phyloP scores from a whole-genome alignment of 2,113 vertebrate genomes.

The Tor tambroides region DNA sequence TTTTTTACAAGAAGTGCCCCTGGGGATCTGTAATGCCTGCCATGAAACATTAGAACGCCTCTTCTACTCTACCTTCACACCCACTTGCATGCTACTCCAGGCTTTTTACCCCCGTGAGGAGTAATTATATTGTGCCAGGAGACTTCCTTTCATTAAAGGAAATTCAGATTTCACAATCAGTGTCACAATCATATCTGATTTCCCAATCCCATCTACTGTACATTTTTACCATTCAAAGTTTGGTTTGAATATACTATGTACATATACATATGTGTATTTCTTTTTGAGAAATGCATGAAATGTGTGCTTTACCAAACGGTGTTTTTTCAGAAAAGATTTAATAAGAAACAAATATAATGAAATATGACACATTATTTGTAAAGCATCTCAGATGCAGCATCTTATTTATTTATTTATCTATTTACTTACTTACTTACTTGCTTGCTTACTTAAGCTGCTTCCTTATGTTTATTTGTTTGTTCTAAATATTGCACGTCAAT shows the following conservation, averaged over 20 bases:
- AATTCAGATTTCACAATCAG: not conserved
- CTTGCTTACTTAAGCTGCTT: too few relatives aligned
- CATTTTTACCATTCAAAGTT: not conserved
- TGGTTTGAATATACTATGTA: not conserved
- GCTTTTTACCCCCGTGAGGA: not conserved
- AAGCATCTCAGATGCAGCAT: too few relatives aligned
- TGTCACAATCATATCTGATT: not conserved
- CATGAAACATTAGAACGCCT: conserved; percentile 23
- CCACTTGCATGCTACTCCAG: conserved; percentile 15
- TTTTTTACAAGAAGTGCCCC: not conserved
- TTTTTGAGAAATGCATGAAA: not conserved
- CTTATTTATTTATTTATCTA: too few relatives aligned
- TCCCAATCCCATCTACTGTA: not conserved
- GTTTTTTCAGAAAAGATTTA: too few relatives aligned
- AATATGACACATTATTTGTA: too few relatives aligned
- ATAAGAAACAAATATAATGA: too few relatives aligned
- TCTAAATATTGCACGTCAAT: too few relatives aligned
- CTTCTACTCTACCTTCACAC: conserved; percentile 15
- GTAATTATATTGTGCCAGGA: conserved; percentile 13
- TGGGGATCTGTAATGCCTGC: conserved; percentile 16
- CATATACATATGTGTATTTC: not conserved
- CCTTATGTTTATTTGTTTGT: too few relatives aligned
- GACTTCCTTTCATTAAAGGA: not conserved
- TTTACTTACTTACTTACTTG: too few relatives aligned
- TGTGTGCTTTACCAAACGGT: too few relatives aligned